These are phyloP conservation scores for Tachysurus fulvidraco DNA, from an alignment of 2,113 vertebrate genomes.

Conservation along the genomic window DNA sequence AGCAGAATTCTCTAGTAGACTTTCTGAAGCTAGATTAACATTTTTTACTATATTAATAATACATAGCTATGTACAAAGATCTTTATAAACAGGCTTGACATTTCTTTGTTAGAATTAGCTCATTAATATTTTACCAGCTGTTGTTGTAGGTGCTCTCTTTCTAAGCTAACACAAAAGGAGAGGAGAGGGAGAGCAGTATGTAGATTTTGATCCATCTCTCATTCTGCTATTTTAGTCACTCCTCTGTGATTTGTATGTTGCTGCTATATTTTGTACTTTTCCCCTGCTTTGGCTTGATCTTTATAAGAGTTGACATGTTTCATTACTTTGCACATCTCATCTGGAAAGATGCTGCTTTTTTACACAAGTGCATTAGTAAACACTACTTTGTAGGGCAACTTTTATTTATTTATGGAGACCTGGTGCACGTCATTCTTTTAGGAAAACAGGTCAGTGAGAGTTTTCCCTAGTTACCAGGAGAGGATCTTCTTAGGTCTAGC, in stretches of 20 bases:
- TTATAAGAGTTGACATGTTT: conserved; percentile 30
- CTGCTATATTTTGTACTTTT: conserved; percentile 20
- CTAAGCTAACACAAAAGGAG: conserved; percentile 31
- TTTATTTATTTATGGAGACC: conserved; percentile 63
- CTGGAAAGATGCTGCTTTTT: conserved; percentile 45
- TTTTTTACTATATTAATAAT: conserved; percentile 69
- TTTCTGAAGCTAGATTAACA: conserved; percentile 58
- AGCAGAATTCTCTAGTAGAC: conserved; percentile 15
- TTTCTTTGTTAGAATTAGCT: conserved; percentile 67
- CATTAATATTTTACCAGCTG: conserved; percentile 73
- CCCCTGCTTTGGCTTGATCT: conserved; percentile 39
- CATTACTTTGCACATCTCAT: conserved; percentile 57
- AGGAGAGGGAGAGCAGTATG: conserved; percentile 9
- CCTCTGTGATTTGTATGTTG: conserved; percentile 43
- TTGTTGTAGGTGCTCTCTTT: conserved; percentile 55
- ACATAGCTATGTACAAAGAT: conserved; percentile 58
- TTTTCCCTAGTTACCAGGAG: conserved; percentile 25
- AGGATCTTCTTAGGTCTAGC: conserved; percentile 35
- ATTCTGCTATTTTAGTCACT: conserved; percentile 37
- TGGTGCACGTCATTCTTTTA: conserved; percentile 41
- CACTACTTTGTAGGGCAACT: conserved; percentile 38
- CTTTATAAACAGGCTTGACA: conserved; percentile 55
- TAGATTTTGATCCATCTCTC: conserved; percentile 38
- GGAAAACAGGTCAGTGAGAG: conserved; percentile 35
- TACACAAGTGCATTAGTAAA: conserved; percentile 51